Evolutionary conservation across 2,113 vertebrate genomes (phyloP), one percentile per base, ranked within the genome.

Genomic region (Sardina pilchardus): DNA sequence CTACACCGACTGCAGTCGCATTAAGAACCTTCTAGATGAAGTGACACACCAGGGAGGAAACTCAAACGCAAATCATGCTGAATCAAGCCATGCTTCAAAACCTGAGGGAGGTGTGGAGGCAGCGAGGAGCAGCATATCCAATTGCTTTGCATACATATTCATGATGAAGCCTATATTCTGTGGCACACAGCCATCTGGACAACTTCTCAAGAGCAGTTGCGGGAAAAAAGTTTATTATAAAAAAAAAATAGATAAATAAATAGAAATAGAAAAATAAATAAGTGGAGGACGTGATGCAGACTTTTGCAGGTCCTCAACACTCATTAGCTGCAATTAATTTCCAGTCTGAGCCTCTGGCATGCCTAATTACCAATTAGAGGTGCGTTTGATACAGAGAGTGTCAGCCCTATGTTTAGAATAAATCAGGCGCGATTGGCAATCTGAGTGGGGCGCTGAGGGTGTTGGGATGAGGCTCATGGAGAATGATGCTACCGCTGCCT

Each of bases 271-370:
- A 7, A 17, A 3, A 53, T 78, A 87, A 50, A 87, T 47, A 16
- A 47, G 84, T 81, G 47, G 85, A 90, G 90, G 92, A 94, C 89
- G 88, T 47, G 44, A 89, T 91, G 92, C 89, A 85, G 87, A 88
- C 89, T 86, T 86, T 87, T n/a, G 43, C 88, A 85, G 91, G 87
- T 90, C 89, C 92, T 92, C 91, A 84, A 86, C 89, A 90, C 93
- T 94, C 93, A 93, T 95, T 93, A 95, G 90, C 87, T 26, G 89
- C 94, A 94, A 95, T 95, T 96, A 95, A 95, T 91, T 93, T 90
- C 89, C 86, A 86, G 93, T 91, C 92, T 91, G 93, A 93, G 90
- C 92, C 84, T 89, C 91, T 86, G 91, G 90, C 93, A 90, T 93
- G 87, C 91, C 92, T 95, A 94, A 94, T 95, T 95, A 92, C 88